phyloP scores from a whole-genome alignment of 2,888 invertebrate species.

The Arenicola marina region DNA sequence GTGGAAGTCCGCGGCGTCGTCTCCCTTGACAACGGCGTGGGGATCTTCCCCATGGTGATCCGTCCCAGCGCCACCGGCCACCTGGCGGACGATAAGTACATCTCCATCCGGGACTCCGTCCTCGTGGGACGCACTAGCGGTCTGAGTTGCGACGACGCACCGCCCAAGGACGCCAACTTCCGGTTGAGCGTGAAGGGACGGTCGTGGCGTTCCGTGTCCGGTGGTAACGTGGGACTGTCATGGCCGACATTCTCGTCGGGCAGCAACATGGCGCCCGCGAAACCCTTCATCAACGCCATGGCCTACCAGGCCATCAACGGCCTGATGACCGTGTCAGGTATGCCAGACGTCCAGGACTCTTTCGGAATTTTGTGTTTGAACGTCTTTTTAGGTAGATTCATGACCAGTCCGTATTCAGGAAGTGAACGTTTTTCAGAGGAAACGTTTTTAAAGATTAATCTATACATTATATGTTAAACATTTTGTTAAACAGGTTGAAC shows the following conservation, averaged over 20 bases:
- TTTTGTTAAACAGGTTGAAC: background rate
- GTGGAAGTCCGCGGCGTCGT: constrained; percentile 34
- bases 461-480: background rate
- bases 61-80: constrained; percentile 33
- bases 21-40: constrained; percentile 45
- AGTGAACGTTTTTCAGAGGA: no score
- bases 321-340: constrained; percentile 34
- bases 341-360: constrained; percentile 13
- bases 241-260: constrained; percentile 40
- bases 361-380: no score
- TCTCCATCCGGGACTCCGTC: constrained; percentile 29
- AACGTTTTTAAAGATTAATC: no score
- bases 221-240: constrained; percentile 37
- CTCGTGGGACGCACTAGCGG: constrained; percentile 43
- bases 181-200: constrained; percentile 6
- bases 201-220: constrained; percentile 7
- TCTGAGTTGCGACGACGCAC: constrained; percentile 39
- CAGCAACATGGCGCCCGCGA: constrained; percentile 43
- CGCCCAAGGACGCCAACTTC: constrained; percentile 13
- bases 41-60: constrained; percentile 41
- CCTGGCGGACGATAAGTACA: constrained; percentile 10
- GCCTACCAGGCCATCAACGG: constrained; percentile 45
- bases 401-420: no score
- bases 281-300: constrained; percentile 43
- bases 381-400: no score